Evolutionary conservation across 2,113 vertebrate genomes (phyloP), one percentile per base, ranked within the genome.

Genomic region (Muscicapa adusta): DNA sequence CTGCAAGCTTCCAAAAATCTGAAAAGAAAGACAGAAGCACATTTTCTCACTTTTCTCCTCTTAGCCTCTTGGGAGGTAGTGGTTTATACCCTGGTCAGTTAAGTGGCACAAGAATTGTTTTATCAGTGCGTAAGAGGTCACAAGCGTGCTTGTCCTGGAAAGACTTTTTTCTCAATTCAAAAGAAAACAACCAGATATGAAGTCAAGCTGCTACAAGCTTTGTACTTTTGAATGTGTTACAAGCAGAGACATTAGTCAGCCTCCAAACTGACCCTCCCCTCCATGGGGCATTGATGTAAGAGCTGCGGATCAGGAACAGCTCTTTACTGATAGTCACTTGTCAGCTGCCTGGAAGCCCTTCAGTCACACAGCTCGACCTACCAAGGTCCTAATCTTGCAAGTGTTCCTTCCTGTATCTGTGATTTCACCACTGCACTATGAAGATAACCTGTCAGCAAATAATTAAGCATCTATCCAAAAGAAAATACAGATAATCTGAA

Each of bases 221-320:
- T 54, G 34, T 45, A 84, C 26, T 90, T 61, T 9, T 33, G 19
- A 77, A 54, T 2, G 4, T 38, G n/a, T 18, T 60, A 50, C 20
- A 80, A 58, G 34, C 60, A 70, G 1, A 1, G 43, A 24, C 29
- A 62, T n/a, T 31, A 45, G 9, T n/a, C 29, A 61, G 43, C 38
- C 58, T 78, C 45, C 50, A 68, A 72, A 54, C 3, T 33, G 28
- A 34, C 45, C 57, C 57, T 61, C 17, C 14, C 57, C 42, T 91
- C 74, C 74, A 28, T 0, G 1, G 33, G 33, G 22, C 34, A 70
- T 2, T 8, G 2, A n/a, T 0, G 0, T 3, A 62, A 70, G 42
- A 78, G 28, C 53, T 56, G 36, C 10, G 26, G 18, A n/a, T 78
- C 70, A 82, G 87, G 18, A 87, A 71, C 48, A 67, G 3, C 22